These are phyloP conservation scores for Takifugu flavidus DNA, from an alignment of 2,113 vertebrate genomes.

Conservation along the genomic window DNA sequence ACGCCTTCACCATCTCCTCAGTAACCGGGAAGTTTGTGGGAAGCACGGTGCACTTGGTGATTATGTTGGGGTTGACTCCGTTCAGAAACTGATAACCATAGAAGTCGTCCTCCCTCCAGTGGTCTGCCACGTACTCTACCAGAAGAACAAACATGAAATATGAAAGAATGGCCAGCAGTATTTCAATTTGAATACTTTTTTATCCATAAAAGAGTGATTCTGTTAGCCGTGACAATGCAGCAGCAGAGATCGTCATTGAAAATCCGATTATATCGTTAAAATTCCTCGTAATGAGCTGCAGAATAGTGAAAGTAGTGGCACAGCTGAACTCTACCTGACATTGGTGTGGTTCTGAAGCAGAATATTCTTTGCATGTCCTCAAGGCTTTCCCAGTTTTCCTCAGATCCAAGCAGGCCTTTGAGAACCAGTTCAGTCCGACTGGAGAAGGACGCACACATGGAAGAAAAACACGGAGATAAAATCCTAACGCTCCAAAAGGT, in stretches of 20 bases:
- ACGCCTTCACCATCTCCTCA: conserved; percentile 80
- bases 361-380: conserved; percentile 44
- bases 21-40: conserved; percentile 86
- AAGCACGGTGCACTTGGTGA: conserved; percentile 77
- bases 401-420: conserved; percentile 38
- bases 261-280: too few species aligned
- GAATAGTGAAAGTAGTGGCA: too few species aligned
- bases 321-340: conserved; percentile 41
- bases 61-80: conserved; percentile 82
- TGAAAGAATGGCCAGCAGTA: background rate
- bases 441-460: background rate
- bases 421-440: conserved; percentile 41
- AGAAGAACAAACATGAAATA: background rate
- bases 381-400: conserved; percentile 40
- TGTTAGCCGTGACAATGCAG: too few species aligned
- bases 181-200: too few species aligned
- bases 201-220: too few species aligned
- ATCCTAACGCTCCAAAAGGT: background rate
- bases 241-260: too few species aligned
- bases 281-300: too few species aligned
- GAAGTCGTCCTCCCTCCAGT: conserved; percentile 80
- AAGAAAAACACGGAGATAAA: background rate
- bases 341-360: conserved; percentile 28
- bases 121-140: conserved; percentile 79
- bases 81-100: conserved; percentile 91